Evolutionary conservation across 2,797 vertebrate species (phyloP).

Genomic region (Argyrosomus regius): DNA sequence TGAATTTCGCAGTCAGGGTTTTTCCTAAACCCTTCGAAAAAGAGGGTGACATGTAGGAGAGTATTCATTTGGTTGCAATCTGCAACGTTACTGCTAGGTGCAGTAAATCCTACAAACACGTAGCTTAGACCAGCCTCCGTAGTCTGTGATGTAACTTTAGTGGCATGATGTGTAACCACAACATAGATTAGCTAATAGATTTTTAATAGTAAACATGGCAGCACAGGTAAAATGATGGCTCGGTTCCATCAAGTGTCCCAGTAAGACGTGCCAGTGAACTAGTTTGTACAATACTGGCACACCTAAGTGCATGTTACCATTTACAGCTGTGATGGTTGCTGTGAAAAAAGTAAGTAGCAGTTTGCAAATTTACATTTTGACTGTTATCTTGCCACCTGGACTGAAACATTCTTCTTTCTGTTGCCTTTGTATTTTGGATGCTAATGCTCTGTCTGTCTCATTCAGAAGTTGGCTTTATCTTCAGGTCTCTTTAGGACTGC

Average conservation of each 20-base stretch:
- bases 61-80: too few relatives aligned
- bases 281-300: background rate
- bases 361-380: slow-evolving; percentile 28
- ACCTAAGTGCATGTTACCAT: background rate
- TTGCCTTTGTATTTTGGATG: slow-evolving; percentile 24
- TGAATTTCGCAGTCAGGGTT: too few relatives aligned
- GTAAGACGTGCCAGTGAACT: background rate
- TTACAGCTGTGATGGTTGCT: slow-evolving; percentile 1
- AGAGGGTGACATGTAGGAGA: too few relatives aligned
- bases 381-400: slow-evolving; percentile 5
- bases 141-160: background rate
- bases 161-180: background rate
- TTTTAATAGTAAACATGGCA: background rate
- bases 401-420: background rate
- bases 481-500: slow-evolving; percentile 15
- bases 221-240: background rate
- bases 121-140: background rate
- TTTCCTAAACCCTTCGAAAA: too few relatives aligned
- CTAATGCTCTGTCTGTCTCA: background rate
- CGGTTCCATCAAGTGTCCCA: background rate
- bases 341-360: background rate
- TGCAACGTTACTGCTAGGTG: too few relatives aligned
- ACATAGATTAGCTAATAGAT: background rate
- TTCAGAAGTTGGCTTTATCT: slow-evolving; percentile 22
- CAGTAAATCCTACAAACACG: too few relatives aligned